Evolutionary conservation across 2,888 invertebrate species (phyloP), one percentile per base, ranked within the genome.

Genomic region (Allolobophora icterica): DNA sequence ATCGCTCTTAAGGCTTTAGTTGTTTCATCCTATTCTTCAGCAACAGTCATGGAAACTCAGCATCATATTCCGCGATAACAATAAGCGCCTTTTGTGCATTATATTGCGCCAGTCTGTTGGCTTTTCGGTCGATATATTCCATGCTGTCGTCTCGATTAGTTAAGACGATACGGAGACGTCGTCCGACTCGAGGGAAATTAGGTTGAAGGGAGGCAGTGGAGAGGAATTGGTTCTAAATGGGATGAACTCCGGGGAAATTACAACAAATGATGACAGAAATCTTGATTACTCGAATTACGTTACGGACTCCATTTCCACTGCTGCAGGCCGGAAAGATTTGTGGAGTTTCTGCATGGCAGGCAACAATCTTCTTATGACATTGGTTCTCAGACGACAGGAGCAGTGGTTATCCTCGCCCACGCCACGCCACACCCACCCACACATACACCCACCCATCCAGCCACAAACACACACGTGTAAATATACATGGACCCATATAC

Each of bases 161-260:
- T 71, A 71, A 71, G 71, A n/a, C n/a, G 71, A 71, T n/a, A 30
- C 71, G 71, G 71, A n/a, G 71, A 4, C n/a, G 71, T 2, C 71
- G 71, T 30, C 8, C 34, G 38, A 33, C 87, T 35, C 87, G 35
- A 13, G 87, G 87, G 87, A 87, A 87, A 87, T 45, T 89, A 52
- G 5, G 89, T n/a, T 42, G 89, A 52, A 33, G 89, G 33, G 33
- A 38, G 89, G 42, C 19, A 33, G 33, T 42, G 21, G 40, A 24
- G 4, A 45, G 42, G 33, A 89, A 89, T 89, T 8, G 52, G 24
- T 38, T 87, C 24, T 87, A 87, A 24, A 87, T 38, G 38, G 52
- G 87, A 38, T 35, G 87, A 87, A 87, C 87, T 35, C 87, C 87
- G 87, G 87, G 87, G 87, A 87, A 87, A 71, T 71, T 35, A 87